Evolutionary conservation across 2,888 invertebrate genomes (phyloP).

Genomic region (Xanthia togata): DNA sequence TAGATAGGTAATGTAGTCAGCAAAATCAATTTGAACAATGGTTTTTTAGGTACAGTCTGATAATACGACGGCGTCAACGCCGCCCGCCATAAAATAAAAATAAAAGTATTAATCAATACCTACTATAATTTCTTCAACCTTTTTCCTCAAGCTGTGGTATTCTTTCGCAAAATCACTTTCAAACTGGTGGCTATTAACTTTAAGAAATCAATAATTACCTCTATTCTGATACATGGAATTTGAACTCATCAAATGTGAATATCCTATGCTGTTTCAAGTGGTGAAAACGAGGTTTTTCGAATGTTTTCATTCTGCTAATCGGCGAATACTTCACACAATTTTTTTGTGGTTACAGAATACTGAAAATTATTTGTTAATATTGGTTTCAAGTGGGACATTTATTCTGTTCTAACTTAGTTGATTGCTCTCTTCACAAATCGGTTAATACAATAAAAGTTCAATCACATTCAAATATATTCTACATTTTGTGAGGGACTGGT

Average conservation of each 20-base stretch:
- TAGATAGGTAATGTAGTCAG: neutral
- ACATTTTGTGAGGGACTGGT: neutral
- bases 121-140: neutral
- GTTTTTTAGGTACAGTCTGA: neutral
- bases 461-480: neutral
- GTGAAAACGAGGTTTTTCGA: slow-evolving; percentile 3
- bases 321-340: slow-evolving; percentile 3
- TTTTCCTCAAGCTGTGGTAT: slow-evolving; percentile 41
- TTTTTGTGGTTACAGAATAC: neutral
- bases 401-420: neutral
- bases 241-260: slow-evolving; percentile 31
- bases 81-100: neutral
- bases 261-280: neutral
- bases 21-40: neutral
- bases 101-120: neutral
- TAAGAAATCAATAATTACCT: slow-evolving; percentile 44
- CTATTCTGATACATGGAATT: slow-evolving; percentile 23
- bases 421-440: neutral
- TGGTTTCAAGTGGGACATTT: neutral
- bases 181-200: slow-evolving; percentile 22
- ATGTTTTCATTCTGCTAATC: slow-evolving; percentile 22
- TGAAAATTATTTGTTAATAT: neutral
- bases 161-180: slow-evolving; percentile 44
- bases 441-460: neutral
- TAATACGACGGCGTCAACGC: neutral